phyloP scores from a whole-genome alignment of 2,888 invertebrate genomes.

The Drosophila algonquin region DNA sequence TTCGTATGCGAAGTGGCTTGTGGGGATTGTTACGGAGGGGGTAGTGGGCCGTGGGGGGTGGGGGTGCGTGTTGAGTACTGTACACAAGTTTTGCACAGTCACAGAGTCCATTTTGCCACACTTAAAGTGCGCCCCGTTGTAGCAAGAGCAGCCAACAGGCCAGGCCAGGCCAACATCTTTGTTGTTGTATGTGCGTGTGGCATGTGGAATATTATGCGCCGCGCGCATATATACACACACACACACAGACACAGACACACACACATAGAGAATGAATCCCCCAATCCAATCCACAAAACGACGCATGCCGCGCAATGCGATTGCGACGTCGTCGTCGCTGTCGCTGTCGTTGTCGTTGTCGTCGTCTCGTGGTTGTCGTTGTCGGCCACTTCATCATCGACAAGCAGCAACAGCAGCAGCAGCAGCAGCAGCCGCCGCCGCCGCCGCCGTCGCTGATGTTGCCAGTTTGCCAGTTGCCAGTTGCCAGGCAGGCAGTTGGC shows the following conservation, averaged over 20 bases:
- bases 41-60: neutral
- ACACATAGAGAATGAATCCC: slow-evolving; percentile 14
- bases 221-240: slow-evolving; percentile 57
- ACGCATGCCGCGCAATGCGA: slow-evolving; percentile 46
- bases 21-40: neutral
- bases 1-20: slow-evolving; percentile 23
- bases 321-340: slow-evolving; percentile 32
- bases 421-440: slow-evolving; percentile 37
- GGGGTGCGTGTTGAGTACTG: slow-evolving; percentile 44
- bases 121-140: slow-evolving; percentile 64
- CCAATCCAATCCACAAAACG: slow-evolving; percentile 49
- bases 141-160: slow-evolving; percentile 4
- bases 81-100: slow-evolving; percentile 70
- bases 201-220: slow-evolving; percentile 67
- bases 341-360: slow-evolving; percentile 31
- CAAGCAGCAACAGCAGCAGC: slow-evolving; percentile 45
- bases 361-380: slow-evolving; percentile 43
- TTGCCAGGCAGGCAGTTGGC: slow-evolving; percentile 53
- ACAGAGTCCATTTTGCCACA: slow-evolving; percentile 65
- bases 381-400: slow-evolving; percentile 75
- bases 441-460: slow-evolving; percentile 10
- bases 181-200: slow-evolving; percentile 61
- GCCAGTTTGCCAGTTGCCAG: slow-evolving; percentile 1
- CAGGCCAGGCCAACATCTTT: slow-evolving; percentile 32
- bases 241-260: slow-evolving; percentile 13